Evolutionary conservation across 2,888 invertebrate species (phyloP).

Genomic region (Microctonus hyperodae): DNA sequence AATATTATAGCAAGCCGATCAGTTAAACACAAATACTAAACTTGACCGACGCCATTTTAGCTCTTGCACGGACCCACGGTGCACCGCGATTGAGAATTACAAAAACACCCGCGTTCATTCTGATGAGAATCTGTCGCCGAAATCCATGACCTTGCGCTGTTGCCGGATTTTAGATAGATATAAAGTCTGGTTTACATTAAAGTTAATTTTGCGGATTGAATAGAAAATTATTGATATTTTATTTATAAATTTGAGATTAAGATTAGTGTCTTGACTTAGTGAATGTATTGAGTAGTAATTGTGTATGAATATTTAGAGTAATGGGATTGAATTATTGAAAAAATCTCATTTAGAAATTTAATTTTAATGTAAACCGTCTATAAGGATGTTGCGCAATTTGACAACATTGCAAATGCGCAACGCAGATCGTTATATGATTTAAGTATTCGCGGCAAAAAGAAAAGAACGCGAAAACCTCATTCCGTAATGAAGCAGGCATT

Average conservation of each 20-base stretch:
- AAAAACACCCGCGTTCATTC: constrained; percentile 57
- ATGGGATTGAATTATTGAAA: not conserved
- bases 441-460: constrained; percentile 62
- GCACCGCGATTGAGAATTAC: constrained; percentile 50
- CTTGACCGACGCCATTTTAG: constrained; percentile 58
- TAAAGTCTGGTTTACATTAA: constrained; percentile 21
- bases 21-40: constrained; percentile 50
- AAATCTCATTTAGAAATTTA: not conserved
- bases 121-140: constrained; percentile 33
- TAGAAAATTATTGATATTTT: not conserved
- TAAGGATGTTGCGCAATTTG: constrained; percentile 35
- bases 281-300: not conserved
- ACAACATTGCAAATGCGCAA: constrained; percentile 53
- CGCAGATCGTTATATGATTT: constrained; percentile 59
- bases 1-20: constrained; percentile 35
- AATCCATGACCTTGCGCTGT: constrained; percentile 38
- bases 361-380: constrained; percentile 25
- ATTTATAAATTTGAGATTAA: not conserved
- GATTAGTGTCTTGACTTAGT: not conserved
- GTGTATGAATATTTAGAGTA: not conserved
- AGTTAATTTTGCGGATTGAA: not conserved
- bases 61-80: constrained; percentile 49
- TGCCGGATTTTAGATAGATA: constrained; percentile 40
- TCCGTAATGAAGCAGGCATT: constrained; percentile 36
- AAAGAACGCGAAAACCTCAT: constrained; percentile 52